phyloP scores from a whole-genome alignment of 2,113 vertebrate genomes.

The Hyperopisus bebe region DNA sequence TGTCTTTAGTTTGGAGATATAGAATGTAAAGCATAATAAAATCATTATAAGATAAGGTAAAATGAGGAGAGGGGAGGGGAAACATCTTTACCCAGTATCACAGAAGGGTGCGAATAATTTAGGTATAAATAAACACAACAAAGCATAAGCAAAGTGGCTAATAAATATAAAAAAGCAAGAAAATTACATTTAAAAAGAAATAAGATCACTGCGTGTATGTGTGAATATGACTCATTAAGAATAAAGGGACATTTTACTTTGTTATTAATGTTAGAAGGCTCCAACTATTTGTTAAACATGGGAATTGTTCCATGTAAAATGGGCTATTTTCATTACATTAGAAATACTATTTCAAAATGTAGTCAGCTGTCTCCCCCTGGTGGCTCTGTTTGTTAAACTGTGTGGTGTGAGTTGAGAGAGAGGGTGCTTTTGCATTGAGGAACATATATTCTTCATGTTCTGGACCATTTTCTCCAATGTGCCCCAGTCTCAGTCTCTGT shows the following conservation, averaged over 20 bases:
- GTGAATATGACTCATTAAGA: not conserved
- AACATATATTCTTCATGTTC: not conserved
- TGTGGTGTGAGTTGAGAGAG: not conserved
- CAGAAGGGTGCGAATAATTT: not conserved
- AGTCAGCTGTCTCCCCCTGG: not conserved
- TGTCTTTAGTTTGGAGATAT: not conserved
- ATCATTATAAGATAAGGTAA: not conserved
- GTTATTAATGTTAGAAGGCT: not conserved
- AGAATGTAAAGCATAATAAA: not conserved
- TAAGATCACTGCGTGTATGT: not conserved
- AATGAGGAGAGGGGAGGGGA: not conserved
- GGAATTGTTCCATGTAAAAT: not conserved
- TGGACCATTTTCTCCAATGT: not conserved
- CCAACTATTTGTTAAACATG: not conserved
- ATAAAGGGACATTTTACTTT: not conserved
- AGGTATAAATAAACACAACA: not conserved
- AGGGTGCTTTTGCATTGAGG: not conserved
- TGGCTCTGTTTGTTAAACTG: not conserved
- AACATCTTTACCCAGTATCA: not conserved
- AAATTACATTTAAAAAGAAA: not conserved
- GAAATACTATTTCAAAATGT: not conserved
- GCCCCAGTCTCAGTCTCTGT: not conserved
- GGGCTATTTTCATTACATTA: not conserved
- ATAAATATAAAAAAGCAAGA: not conserved
- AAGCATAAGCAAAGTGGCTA: not conserved